Conservation (phyloP, 2,888 invertebrate genomes). For the Cephus runcator region DNA sequence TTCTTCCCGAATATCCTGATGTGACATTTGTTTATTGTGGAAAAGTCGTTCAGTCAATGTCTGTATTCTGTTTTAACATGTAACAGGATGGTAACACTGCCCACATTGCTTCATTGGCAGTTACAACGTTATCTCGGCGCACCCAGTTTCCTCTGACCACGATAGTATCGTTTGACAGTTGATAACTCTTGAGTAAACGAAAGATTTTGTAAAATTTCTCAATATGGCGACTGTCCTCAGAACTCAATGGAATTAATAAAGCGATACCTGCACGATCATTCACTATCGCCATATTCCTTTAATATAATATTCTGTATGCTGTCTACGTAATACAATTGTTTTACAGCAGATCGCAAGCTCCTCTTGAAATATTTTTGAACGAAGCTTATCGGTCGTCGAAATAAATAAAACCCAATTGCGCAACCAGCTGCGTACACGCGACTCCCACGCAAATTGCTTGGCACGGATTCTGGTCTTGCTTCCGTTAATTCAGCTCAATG, state of each 20-base stretch:
- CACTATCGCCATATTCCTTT: neutral
- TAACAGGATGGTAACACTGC: neutral
- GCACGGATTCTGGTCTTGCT: neutral
- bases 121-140: conserved; percentile 38
- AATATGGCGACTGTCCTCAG: neutral
- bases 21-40: neutral
- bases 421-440: neutral
- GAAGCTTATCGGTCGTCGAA: neutral
- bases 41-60: neutral
- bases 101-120: neutral
- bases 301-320: neutral
- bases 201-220: neutral
- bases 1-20: neutral
- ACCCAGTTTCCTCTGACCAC: conserved; percentile 39
- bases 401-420: neutral
- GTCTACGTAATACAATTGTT: neutral
- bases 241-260: neutral
- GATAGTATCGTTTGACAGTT: conserved; percentile 37
- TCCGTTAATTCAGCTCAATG: neutral
- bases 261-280: neutral
- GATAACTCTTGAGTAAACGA: conserved; percentile 21
- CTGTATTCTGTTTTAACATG: neutral
- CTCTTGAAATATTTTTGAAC: neutral
- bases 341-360: neutral
- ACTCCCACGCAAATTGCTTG: neutral